Base-by-base conservation (phyloP, 2,113 vertebrate genomes). In the Eolophus roseicapilla region DNA sequence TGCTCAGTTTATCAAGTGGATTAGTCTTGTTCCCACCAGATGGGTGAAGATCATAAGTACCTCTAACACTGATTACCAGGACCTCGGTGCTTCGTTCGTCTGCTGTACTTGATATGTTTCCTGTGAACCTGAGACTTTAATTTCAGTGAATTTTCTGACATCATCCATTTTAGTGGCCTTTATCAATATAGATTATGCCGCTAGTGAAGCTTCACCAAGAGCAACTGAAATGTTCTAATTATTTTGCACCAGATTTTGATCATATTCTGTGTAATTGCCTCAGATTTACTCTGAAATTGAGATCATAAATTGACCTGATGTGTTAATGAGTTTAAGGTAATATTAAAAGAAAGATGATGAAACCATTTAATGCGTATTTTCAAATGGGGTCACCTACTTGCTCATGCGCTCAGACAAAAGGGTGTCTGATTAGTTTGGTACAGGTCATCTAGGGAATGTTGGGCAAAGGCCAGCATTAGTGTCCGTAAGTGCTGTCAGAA, bases 301-400 rank as follows among this genome's bases (percentile, higher is more conserved):
- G 93, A 95, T 83, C 47, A 63, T 88, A 87, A 88, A 92, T 94
- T 94, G 85, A 88, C 82, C 64, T 70, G 88, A 50, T 86, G 81
- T 65, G 57, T 87, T 92, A 92, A 95, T 88, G 85, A 94, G 35
- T 92, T 90, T 67, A 71, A 92, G 82, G 63, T 70, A 89, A 85
- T 73, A 88, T 62, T 16, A 35, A 59, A 86, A 94, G 91, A 96
- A 97, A 39, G 37, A 95, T 57, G 35, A 82, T 96, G 88, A 93
- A 95, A 50, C 39, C n/a, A 75, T 95, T 96, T 95, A 97, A 97
- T 96, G 86, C 94, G 93, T 92, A 89, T 92, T 96, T 96, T 94
- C 79, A 94, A 97, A 97, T 73, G 94, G 81, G 93, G 55, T 92
- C 95, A 95, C 83, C 73, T 96, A 77, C 83, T 93, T 95, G 92